These are phyloP conservation scores for Athalia circularis DNA, from an alignment of 2,888 invertebrate species.

Conservation along the genomic window DNA sequence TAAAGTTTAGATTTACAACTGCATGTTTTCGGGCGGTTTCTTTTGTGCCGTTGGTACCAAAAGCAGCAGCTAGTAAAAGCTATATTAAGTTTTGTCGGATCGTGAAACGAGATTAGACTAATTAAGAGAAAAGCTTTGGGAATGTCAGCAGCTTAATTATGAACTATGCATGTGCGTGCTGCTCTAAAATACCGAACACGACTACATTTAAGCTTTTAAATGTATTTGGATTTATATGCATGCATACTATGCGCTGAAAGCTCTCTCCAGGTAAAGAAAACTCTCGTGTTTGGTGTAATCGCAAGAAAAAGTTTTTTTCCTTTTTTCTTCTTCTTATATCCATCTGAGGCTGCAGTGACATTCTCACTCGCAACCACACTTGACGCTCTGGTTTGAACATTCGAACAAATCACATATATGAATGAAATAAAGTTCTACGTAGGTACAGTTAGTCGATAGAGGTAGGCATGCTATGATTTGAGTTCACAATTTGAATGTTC, in stretches of 20 bases:
- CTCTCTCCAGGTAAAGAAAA: no score
- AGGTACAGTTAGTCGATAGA: no score
- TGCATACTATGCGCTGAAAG: neutral
- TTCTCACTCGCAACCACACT: no score
- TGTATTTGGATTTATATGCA: neutral
- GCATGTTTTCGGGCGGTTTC: slow-evolving; percentile 23
- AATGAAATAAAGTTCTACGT: no score
- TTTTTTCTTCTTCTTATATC: neutral
- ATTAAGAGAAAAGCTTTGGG: slow-evolving; percentile 50
- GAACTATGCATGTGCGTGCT: slow-evolving; percentile 36
- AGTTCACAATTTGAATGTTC: no score
- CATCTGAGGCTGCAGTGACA: neutral
- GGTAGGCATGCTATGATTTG: no score
- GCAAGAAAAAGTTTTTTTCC: neutral
- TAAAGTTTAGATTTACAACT: neutral
- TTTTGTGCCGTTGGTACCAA: neutral
- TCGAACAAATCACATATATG: no score
- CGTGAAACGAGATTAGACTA: slow-evolving; percentile 41
- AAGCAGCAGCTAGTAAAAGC: no score
- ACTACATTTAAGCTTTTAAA: neutral
- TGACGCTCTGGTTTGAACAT: no score
- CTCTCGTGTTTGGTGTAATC: no score
- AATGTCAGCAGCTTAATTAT: slow-evolving; percentile 44
- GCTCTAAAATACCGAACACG: neutral
- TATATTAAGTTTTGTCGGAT: slow-evolving; percentile 2